phyloP scores from a whole-genome alignment of 2,888 invertebrate genomes.

The Lithophane leautieri region DNA sequence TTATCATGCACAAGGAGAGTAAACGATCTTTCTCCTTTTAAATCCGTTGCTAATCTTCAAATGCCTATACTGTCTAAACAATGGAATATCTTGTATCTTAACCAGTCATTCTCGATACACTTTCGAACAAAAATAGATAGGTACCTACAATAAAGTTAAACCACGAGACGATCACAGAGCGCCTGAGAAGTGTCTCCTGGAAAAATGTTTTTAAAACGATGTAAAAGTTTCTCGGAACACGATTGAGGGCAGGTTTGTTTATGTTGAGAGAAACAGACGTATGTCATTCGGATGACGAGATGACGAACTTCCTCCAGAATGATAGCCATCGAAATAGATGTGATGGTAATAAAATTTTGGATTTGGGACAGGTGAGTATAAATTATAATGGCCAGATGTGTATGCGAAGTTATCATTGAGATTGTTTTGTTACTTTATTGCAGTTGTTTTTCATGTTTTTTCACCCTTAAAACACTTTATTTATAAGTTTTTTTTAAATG shows the following conservation, averaged over 20 bases:
- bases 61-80: not conserved
- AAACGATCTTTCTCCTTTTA: constrained; percentile 12
- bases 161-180: constrained; percentile 65
- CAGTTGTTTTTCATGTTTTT: not conserved
- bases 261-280: constrained; percentile 79
- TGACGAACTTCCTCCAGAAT: constrained; percentile 73
- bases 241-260: constrained; percentile 87
- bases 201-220: constrained; percentile 82
- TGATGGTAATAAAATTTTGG: constrained; percentile 60
- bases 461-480: not conserved
- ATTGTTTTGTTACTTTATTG: constrained; percentile 19
- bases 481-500: not conserved
- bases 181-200: constrained; percentile 82
- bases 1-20: constrained; percentile 27
- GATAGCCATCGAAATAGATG: constrained; percentile 77
- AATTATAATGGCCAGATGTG: constrained; percentile 44
- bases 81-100: constrained; percentile 44
- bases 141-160: constrained; percentile 70
- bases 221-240: constrained; percentile 87
- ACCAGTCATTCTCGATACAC: constrained; percentile 51
- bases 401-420: constrained; percentile 30
- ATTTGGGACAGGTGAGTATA: constrained; percentile 63
- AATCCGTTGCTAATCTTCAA: constrained; percentile 16
- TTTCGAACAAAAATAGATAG: constrained; percentile 73
- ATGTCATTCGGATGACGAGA: constrained; percentile 82